Conservation (phyloP, 2,113 vertebrate genomes). For the Piaya cayana region DNA sequence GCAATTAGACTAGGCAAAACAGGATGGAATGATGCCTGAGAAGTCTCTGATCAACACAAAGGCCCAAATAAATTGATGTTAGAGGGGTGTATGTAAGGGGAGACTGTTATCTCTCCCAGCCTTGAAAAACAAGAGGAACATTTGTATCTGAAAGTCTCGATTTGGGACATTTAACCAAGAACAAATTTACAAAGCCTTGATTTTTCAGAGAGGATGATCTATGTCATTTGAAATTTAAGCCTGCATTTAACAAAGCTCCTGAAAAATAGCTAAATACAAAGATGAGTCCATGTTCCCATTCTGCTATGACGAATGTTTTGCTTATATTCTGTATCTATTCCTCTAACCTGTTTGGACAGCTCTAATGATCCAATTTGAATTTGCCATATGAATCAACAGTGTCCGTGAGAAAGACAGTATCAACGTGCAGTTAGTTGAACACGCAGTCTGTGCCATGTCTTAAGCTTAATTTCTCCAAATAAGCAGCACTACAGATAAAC, state of each 20-base stretch:
- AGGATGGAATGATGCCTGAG: rapidly evolving
- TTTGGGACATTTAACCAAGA: neutral
- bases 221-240: neutral
- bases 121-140: neutral
- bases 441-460: rapidly evolving
- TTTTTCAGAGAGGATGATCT: neutral
- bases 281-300: neutral
- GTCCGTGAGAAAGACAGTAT: neutral
- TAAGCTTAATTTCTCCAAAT: neutral
- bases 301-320: neutral
- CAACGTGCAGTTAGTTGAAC: neutral
- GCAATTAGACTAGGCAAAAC: neutral
- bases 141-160: neutral
- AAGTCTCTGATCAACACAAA: neutral
- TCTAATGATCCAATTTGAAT: neutral
- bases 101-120: neutral
- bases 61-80: neutral
- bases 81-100: neutral
- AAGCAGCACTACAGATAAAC: neutral
- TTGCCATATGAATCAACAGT: neutral
- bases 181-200: neutral
- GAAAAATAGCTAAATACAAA: neutral
- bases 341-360: neutral
- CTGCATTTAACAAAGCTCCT: neutral
- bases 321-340: neutral